phyloP scores from a whole-genome alignment of 2,888 invertebrate species.

The Petrophora chlorosata region DNA sequence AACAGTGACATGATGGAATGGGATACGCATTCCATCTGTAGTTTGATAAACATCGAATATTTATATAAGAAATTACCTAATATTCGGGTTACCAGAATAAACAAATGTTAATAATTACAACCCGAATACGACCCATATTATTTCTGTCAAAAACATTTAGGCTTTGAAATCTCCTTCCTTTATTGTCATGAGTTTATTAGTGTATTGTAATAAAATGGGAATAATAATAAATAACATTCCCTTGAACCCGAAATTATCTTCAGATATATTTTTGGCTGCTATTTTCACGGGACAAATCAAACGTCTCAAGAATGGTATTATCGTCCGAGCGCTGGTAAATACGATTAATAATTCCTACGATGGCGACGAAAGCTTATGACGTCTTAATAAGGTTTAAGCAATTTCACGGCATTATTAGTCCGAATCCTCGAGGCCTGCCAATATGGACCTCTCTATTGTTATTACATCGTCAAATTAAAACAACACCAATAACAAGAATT shows the following conservation, averaged over 20 bases:
- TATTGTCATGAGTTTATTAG: conserved; percentile 7
- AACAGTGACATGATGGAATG: conserved; percentile 29
- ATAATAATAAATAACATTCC: conserved; percentile 22
- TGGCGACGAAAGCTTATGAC: conserved; percentile 21
- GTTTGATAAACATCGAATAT: conserved; percentile 20
- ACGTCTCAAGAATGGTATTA: conserved; percentile 19
- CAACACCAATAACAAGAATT: conserved; percentile 22
- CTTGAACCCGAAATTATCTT: conserved; percentile 27
- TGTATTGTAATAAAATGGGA: conserved; percentile 6
- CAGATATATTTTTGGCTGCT: conserved; percentile 7
- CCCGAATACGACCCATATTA: conserved; percentile 15
- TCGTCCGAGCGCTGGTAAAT: conserved; percentile 9
- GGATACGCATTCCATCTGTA: conserved; percentile 1
- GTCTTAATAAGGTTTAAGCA: conserved; percentile 15
- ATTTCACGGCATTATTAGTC: conserved; percentile 23
- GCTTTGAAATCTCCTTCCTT: conserved; percentile 2
- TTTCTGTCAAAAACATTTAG: conserved; percentile 18
- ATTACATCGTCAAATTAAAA: conserved; percentile 18
- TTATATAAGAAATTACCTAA: conserved; percentile 11
- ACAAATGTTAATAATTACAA: conserved; percentile 8
- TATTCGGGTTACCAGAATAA: conserved; percentile 11
- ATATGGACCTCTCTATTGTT: conserved; percentile 13
- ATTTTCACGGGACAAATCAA: conserved; percentile 21
- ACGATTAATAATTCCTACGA: conserved; percentile 20
- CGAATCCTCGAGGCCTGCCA: conserved; percentile 12